Conservation (phyloP, 2,113 vertebrate genomes). For the Brachionichthys hirsutus region DNA sequence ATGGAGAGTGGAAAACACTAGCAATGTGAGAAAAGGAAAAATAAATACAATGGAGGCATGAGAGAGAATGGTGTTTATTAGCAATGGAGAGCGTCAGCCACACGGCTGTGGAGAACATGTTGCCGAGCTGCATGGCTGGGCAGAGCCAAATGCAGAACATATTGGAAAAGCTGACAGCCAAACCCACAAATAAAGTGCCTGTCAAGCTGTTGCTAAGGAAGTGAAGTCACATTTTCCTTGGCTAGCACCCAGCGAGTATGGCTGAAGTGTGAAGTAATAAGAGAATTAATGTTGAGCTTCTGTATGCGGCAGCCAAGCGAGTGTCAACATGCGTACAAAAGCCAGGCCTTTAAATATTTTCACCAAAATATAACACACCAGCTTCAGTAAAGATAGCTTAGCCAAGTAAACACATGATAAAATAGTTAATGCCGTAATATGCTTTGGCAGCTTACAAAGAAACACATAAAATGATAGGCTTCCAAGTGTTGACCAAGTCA, state of each 20-base stretch:
- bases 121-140: slow-evolving; percentile 23
- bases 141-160: slow-evolving; percentile 47
- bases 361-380: slow-evolving; percentile 22
- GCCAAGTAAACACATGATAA: too few relatives aligned
- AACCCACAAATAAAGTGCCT: slow-evolving; percentile 60
- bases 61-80: slow-evolving; percentile 34
- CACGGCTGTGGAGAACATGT: slow-evolving; percentile 21
- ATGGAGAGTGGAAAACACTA: slow-evolving; percentile 27
- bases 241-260: slow-evolving; percentile 47
- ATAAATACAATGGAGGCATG: slow-evolving; percentile 44
- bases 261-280: slow-evolving; percentile 67
- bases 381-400: background rate
- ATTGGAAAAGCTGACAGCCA: slow-evolving; percentile 69
- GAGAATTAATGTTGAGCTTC: slow-evolving; percentile 64
- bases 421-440: too few relatives aligned
- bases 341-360: slow-evolving; percentile 28
- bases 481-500: too few relatives aligned
- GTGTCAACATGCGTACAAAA: slow-evolving; percentile 27
- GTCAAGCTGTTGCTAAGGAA: slow-evolving; percentile 70
- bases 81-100: slow-evolving; percentile 3
- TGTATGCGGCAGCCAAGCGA: slow-evolving; percentile 59
- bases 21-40: slow-evolving; percentile 33
- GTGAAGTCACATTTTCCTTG: slow-evolving; percentile 73
- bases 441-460: too few relatives aligned
- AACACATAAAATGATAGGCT: too few relatives aligned